Evolutionary conservation across 92 coral and sea anemone species (phyloP).

Genomic region (Anthopleura xanthogrammica): DNA sequence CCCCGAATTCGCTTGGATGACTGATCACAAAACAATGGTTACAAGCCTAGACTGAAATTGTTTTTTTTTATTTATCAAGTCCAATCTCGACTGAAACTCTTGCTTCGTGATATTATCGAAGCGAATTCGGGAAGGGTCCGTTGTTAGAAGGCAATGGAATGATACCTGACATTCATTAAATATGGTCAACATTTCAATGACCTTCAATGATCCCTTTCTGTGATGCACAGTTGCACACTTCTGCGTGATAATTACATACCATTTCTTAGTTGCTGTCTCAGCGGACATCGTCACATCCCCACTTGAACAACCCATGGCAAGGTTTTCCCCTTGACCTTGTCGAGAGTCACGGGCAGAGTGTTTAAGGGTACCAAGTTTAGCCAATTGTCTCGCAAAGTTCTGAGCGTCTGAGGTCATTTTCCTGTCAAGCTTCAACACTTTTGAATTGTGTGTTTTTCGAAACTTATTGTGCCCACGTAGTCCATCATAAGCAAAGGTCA

Average conservation of each 20-base stretch:
- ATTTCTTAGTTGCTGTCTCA: conserved; percentile 68
- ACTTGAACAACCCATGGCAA: conserved; percentile 87
- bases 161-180: too few relatives aligned
- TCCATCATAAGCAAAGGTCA: conserved; percentile 69
- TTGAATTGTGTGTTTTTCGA: conserved; percentile 71
- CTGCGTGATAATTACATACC: conserved; percentile 35
- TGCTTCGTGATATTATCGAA: too few relatives aligned
- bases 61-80: too few relatives aligned
- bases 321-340: conserved; percentile 84
- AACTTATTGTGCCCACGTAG: conserved; percentile 70
- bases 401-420: conserved; percentile 74
- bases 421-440: conserved; percentile 45
- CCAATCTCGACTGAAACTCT: too few relatives aligned
- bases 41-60: too few relatives aligned
- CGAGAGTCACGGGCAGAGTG: conserved; percentile 76
- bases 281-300: conserved; percentile 62
- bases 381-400: conserved; percentile 72
- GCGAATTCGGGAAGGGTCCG: too few relatives aligned
- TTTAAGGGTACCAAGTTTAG: conserved; percentile 59
- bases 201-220: too few relatives aligned
- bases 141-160: too few relatives aligned
- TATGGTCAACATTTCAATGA: too few relatives aligned
- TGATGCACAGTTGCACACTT: too few relatives aligned
- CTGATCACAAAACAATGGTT: too few relatives aligned
- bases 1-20: too few relatives aligned